Percentiles rank a stretch among this genome's conserved stretches.
Conservation (phyloP, 2,797 vertebrate species). For the Eidolon dupreanum region DNA sequence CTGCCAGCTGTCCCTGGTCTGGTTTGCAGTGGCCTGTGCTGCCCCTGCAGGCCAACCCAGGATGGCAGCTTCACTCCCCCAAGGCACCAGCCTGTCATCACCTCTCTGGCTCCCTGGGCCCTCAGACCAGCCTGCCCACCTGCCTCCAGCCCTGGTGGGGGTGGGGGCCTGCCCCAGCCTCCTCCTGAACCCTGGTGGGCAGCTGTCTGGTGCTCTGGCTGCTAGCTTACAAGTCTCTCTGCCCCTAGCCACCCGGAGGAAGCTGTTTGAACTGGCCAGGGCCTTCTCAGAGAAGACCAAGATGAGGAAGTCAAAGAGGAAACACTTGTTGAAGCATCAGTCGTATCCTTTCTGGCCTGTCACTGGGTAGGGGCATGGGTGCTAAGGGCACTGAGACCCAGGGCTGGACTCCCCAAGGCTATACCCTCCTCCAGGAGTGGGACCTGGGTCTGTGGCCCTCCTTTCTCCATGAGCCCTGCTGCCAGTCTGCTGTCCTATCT, state of each 20-base stretch:
- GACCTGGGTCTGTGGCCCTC: not conserved
- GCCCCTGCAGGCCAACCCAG: constrained; percentile 52
- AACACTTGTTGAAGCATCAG: constrained; percentile 93
- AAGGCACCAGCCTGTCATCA: not conserved
- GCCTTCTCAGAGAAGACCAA: constrained; percentile 98
- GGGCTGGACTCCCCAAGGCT: not conserved
- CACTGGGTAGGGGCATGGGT: not conserved
- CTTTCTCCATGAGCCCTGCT: no score
- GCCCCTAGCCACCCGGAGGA: constrained; percentile 94
- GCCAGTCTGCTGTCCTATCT: not conserved
- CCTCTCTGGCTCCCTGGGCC: not conserved
- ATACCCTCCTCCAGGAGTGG: no score
- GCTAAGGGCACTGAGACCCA: not conserved
- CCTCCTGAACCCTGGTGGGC: not conserved
- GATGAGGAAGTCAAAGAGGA: constrained; percentile 95
- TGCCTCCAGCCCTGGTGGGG: not conserved
- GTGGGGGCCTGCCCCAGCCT: not conserved
- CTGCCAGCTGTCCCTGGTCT: not conserved
- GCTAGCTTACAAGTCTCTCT: not conserved
- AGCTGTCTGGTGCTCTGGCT: not conserved
- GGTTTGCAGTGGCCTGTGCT: constrained; percentile 50
- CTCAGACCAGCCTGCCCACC: not conserved
- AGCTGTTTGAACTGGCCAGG: constrained; percentile 97
- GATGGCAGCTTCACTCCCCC: not conserved
- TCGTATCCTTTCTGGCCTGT: constrained; percentile 91